Evolutionary conservation across 1,140 invertebrate genomes (phyloP).

Genomic region (Drosophila leontia): DNA sequence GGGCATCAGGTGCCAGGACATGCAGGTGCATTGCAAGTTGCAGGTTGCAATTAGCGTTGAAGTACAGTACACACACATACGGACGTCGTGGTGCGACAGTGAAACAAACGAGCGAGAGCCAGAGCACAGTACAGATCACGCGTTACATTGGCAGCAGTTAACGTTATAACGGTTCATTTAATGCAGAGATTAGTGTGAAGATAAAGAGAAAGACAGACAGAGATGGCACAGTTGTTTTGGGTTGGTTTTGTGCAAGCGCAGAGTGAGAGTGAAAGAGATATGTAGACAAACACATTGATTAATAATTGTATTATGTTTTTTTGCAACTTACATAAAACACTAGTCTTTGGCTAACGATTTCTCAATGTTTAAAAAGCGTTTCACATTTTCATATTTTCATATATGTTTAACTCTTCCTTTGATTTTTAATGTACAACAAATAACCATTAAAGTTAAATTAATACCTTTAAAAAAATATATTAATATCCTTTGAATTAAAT

Average conservation of each 20-base stretch:
- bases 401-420: neutral
- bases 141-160: constrained; percentile 39
- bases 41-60: constrained; percentile 38
- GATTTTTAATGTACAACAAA: neutral
- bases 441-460: neutral
- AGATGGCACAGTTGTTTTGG: constrained; percentile 56
- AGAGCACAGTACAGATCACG: constrained; percentile 43
- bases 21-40: constrained; percentile 47
- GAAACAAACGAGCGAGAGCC: constrained; percentile 33
- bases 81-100: constrained; percentile 19
- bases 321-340: constrained; percentile 18
- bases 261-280: constrained; percentile 51
- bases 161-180: constrained; percentile 46
- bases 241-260: constrained; percentile 66
- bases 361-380: constrained; percentile 8
- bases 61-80: constrained; percentile 27
- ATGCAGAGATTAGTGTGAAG: constrained; percentile 57
- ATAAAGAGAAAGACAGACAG: constrained; percentile 29
- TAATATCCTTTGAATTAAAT: neutral
- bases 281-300: constrained; percentile 53
- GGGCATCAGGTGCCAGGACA: constrained; percentile 53
- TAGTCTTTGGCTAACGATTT: neutral
- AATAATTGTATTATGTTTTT: constrained; percentile 16
- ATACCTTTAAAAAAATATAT: neutral
- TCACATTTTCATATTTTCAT: neutral